Evolutionary conservation across 2,113 vertebrate genomes (phyloP).

Genomic region (Odontesthes bonariensis): DNA sequence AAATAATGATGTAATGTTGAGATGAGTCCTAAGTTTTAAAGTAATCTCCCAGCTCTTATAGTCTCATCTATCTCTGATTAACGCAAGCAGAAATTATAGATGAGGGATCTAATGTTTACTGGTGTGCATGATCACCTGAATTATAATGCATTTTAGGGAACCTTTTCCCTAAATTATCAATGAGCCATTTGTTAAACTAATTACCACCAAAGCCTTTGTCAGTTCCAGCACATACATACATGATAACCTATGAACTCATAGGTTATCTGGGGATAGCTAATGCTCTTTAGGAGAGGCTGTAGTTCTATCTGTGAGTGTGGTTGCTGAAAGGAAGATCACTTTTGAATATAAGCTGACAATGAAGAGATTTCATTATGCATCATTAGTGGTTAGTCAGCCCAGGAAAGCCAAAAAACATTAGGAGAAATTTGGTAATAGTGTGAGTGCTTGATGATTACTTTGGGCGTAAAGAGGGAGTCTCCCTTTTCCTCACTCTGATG

Average conservation of each 20-base stretch:
- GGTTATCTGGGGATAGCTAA: conserved; percentile 39
- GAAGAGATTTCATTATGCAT: conserved; percentile 28
- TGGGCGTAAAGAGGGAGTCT: conserved; percentile 15
- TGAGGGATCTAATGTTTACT: conserved; percentile 55
- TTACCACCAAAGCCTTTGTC: conserved; percentile 43
- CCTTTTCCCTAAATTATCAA: conserved; percentile 61
- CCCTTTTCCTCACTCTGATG: conserved; percentile 43
- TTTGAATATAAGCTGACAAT: conserved; percentile 11
- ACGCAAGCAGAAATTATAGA: conserved; percentile 55
- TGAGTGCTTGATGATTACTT: conserved; percentile 50
- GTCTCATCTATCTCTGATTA: conserved; percentile 68
- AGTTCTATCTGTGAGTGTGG: conserved; percentile 1
- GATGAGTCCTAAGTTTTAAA: conserved; percentile 49
- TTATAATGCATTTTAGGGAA: conserved; percentile 55
- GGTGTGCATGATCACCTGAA: conserved; percentile 57
- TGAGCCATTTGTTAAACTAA: conserved; percentile 67
- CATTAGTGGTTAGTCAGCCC: conserved; percentile 15
- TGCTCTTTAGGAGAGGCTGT: conserved; percentile 9
- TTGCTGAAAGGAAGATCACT: conserved; percentile 13
- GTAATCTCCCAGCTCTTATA: conserved; percentile 55
- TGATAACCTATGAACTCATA: too few species aligned
- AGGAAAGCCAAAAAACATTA: conserved; percentile 24
- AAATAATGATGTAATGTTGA: conserved; percentile 41
- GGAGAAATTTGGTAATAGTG: conserved; percentile 28
- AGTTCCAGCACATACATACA: conserved; percentile 32